phyloP scores from a whole-genome alignment of 1,140 invertebrate genomes.

The Apis cerana region DNA sequence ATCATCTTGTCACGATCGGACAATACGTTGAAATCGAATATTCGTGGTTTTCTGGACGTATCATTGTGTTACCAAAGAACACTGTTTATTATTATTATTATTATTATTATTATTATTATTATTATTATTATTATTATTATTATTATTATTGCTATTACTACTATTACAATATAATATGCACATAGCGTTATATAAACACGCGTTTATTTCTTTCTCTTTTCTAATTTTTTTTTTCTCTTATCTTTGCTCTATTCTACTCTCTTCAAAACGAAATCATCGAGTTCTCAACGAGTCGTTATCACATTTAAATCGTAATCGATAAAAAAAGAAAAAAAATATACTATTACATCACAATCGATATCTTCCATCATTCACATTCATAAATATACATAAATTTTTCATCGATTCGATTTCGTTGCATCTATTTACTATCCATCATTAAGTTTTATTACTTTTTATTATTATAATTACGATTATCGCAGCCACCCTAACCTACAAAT shows the following conservation, averaged over 20 bases:
- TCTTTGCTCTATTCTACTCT: neutral
- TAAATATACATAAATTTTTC: neutral
- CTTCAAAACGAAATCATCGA: slow-evolving; percentile 22
- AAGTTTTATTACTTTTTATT: neutral
- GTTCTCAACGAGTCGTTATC: slow-evolving; percentile 18
- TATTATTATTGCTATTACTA: slow-evolving; percentile 67
- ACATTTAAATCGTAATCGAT: neutral
- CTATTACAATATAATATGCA: slow-evolving; percentile 66
- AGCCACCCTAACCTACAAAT: neutral
- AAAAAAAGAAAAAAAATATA: neutral
- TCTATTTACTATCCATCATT: neutral
- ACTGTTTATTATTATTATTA: slow-evolving; percentile 73
- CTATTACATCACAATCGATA: neutral
- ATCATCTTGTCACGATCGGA: slow-evolving; percentile 73
- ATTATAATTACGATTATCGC: neutral
- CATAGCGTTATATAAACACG: slow-evolving; percentile 51
- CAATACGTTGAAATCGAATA: slow-evolving; percentile 64
- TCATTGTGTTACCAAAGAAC: slow-evolving; percentile 80
- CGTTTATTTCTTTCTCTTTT: slow-evolving; percentile 51
- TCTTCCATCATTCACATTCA: neutral
- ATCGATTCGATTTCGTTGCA: slow-evolving; percentile 23
- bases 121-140: slow-evolving; percentile 54
- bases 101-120: slow-evolving; percentile 55
- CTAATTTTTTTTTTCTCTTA: slow-evolving; percentile 31
- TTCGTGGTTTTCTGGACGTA: slow-evolving; percentile 75